phyloP scores from a whole-genome alignment of 2,797 vertebrate genomes.

The Nannoperca obscura region DNA sequence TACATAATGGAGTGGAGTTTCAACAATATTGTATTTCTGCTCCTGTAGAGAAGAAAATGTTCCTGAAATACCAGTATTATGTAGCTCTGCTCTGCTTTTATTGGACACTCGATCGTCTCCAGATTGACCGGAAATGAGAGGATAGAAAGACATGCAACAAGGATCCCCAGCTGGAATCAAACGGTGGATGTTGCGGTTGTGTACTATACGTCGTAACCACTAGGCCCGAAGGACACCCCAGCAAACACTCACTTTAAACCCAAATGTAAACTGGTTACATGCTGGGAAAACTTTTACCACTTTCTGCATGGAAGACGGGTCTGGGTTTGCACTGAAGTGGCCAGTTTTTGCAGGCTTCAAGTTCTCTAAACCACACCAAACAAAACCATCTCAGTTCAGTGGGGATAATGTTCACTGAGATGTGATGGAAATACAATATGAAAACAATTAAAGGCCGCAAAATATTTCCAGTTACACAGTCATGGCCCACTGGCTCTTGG shows the following conservation, averaged over 20 bases:
- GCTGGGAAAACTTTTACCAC: too few relatives aligned
- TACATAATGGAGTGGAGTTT: neutral
- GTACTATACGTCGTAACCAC: neutral
- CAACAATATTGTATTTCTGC: neutral
- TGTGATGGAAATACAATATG: slow-evolving; percentile 28
- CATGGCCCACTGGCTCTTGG: neutral
- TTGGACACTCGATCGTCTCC: neutral
- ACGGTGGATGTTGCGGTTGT: neutral
- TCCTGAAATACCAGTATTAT: neutral
- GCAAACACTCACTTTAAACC: slow-evolving; percentile 11
- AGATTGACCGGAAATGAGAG: slow-evolving; percentile 10
- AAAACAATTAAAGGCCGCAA: slow-evolving; percentile 43
- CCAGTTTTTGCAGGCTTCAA: neutral
- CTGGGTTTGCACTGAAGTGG: too few relatives aligned
- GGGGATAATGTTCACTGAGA: neutral
- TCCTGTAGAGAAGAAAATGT: neutral
- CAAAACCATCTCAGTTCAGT: neutral
- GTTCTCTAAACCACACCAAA: neutral
- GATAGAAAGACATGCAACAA: neutral
- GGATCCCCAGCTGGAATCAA: neutral
- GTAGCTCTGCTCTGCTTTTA: neutral
- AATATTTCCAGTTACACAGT: slow-evolving; percentile 18
- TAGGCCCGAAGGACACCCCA: neutral
- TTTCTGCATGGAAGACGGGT: neutral
- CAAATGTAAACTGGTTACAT: neutral